Evolutionary conservation across 2,113 vertebrate genomes (phyloP).

Genomic region (Gobiocypris rarus): DNA sequence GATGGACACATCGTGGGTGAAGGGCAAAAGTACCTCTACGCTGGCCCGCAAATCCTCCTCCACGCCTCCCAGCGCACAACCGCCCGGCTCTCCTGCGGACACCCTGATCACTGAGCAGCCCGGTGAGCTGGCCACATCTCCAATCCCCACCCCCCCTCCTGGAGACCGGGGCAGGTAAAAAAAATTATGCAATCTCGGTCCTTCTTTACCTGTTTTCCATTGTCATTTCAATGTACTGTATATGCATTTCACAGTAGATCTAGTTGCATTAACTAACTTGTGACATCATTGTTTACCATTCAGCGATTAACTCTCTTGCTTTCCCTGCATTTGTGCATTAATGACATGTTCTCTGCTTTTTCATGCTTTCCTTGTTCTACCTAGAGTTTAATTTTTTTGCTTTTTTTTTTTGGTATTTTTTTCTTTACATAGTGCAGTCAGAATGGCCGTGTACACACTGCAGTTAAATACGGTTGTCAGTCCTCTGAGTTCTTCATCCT

Average conservation of each 20-base stretch:
- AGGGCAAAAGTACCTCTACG: constrained; percentile 87
- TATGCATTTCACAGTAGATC: constrained; percentile 15
- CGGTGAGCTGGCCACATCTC: constrained; percentile 76
- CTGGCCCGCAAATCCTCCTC: constrained; percentile 83
- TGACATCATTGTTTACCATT: constrained; percentile 11
- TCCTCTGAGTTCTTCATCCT: not conserved
- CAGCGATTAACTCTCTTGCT: constrained; percentile 18
- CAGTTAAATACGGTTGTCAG: not conserved
- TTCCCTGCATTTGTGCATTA: constrained; percentile 21
- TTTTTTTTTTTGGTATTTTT: not conserved
- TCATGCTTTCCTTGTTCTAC: constrained; percentile 33
- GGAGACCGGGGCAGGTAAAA: constrained; percentile 88
- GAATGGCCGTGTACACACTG: constrained; percentile 15
- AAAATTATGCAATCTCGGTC: constrained; percentile 1
- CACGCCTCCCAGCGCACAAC: constrained; percentile 84
- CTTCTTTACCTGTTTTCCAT: constrained; percentile 22
- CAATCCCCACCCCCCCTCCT: constrained; percentile 81
- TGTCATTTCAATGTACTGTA: constrained; percentile 17
- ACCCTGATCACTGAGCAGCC: constrained; percentile 86
- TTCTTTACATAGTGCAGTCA: not conserved
- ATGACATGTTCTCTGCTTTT: constrained; percentile 18
- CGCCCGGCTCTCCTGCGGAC: constrained; percentile 83
- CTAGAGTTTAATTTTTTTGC: not conserved
- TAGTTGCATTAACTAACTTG: constrained; percentile 1
- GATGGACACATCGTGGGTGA: constrained; percentile 99